Conservation (phyloP, 2,113 vertebrate genomes). For the Epinephelus cyanopodus region DNA sequence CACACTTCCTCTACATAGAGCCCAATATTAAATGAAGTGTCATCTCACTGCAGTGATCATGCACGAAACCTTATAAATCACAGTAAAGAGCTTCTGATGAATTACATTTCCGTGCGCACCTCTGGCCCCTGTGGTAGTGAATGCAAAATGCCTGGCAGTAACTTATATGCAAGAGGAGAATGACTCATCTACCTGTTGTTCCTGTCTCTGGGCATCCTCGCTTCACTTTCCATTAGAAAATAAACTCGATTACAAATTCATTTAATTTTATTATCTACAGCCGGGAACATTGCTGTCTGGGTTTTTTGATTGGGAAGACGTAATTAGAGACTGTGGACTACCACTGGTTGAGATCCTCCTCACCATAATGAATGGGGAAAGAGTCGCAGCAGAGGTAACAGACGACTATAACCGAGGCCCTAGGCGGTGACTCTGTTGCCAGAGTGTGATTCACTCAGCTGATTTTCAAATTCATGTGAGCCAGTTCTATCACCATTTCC, state of each 20-base stretch:
- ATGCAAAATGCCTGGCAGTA: slow-evolving; percentile 40
- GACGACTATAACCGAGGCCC: background rate
- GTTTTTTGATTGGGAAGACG: slow-evolving; percentile 32
- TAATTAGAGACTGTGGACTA: slow-evolving; percentile 31
- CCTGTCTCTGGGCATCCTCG: slow-evolving; percentile 28
- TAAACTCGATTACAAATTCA: slow-evolving; percentile 52
- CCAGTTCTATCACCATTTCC: background rate
- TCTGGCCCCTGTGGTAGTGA: slow-evolving; percentile 26
- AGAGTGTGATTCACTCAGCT: slow-evolving; percentile 20
- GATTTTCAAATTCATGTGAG: slow-evolving; percentile 14
- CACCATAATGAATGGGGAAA: slow-evolving; percentile 45
- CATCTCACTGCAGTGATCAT: background rate
- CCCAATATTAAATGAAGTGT: background rate
- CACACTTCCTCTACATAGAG: background rate
- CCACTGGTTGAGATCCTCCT: slow-evolving; percentile 13
- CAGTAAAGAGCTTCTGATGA: slow-evolving; percentile 13
- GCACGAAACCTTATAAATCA: slow-evolving; percentile 22
- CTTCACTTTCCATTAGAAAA: slow-evolving; percentile 54
- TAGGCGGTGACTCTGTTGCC: background rate
- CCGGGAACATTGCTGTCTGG: slow-evolving; percentile 36
- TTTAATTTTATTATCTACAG: slow-evolving; percentile 53
- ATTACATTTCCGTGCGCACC: slow-evolving; percentile 15
- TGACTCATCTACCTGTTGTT: slow-evolving; percentile 60
- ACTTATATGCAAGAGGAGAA: slow-evolving; percentile 9
- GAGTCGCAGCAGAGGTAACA: slow-evolving; percentile 46